Evolutionary conservation across 2,888 invertebrate genomes (phyloP).

Genomic region (Kryphioiulus occultus): DNA sequence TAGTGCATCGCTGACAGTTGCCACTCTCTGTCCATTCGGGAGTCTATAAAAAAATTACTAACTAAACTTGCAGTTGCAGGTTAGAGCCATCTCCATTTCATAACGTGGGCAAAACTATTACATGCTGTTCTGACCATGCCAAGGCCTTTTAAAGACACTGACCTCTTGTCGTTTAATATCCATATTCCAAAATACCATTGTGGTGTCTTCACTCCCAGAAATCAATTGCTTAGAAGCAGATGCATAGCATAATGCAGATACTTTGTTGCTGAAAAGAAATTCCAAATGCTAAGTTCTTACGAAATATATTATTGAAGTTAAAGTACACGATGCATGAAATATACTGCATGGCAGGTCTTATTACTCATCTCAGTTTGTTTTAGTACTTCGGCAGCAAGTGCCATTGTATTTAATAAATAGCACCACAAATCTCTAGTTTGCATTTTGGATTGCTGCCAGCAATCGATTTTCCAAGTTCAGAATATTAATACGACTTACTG

Average conservation of each 20-base stretch:
- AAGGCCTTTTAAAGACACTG: constrained; percentile 18
- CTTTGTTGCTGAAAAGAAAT: constrained; percentile 73
- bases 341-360: not conserved
- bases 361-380: too few relatives aligned
- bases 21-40: constrained; percentile 96
- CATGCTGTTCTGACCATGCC: not conserved
- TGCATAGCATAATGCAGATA: constrained; percentile 87
- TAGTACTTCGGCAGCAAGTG: too few relatives aligned
- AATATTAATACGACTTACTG: constrained; percentile 67
- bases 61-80: not conserved
- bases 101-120: not conserved
- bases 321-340: too few relatives aligned
- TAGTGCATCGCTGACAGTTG: constrained; percentile 89
- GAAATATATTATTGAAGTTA: too few relatives aligned
- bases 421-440: too few relatives aligned
- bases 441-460: not conserved
- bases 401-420: too few relatives aligned
- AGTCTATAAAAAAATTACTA: constrained; percentile 67
- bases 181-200: constrained; percentile 96
- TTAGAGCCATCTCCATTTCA: not conserved
- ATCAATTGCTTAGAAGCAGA: constrained; percentile 79
- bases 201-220: constrained; percentile 90
- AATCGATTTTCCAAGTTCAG: not conserved
- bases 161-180: constrained; percentile 81
- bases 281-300: not conserved